phyloP scores from a whole-genome alignment of 2,797 vertebrate species.

The Betta splendens region DNA sequence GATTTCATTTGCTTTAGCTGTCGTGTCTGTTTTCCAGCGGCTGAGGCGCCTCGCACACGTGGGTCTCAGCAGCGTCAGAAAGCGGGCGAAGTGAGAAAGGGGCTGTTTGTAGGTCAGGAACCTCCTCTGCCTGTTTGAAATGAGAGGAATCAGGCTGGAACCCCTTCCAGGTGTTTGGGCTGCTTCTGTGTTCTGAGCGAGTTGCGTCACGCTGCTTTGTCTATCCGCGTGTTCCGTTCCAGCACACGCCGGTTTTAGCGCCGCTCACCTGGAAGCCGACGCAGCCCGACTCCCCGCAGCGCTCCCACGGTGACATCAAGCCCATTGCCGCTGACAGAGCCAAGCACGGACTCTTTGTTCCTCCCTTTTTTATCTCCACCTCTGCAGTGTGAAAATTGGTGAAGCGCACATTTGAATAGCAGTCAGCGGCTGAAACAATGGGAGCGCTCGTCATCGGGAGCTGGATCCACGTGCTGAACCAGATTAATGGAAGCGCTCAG shows the following conservation, averaged over 20 bases:
- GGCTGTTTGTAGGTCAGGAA: not conserved
- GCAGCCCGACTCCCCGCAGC: constrained; percentile 26
- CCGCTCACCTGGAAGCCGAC: constrained; percentile 26
- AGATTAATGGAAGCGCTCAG: too few species aligned
- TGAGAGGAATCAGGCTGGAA: not conserved
- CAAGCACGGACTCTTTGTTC: constrained; percentile 11
- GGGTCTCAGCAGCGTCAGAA: not conserved
- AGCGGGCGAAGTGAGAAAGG: not conserved
- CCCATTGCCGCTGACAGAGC: constrained; percentile 23
- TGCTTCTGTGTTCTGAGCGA: not conserved
- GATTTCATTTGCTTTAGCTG: not conserved
- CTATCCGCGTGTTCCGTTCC: constrained; percentile 18
- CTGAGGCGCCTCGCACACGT: not conserved
- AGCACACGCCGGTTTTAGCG: not conserved
- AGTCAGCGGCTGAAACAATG: constrained; percentile 15
- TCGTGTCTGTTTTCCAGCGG: not conserved
- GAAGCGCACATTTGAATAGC: constrained; percentile 19
- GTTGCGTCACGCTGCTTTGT: constrained; percentile 24
- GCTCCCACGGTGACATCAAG: constrained; percentile 29
- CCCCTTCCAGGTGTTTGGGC: not conserved
- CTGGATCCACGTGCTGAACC: not conserved
- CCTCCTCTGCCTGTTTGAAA: not conserved
- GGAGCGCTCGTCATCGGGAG: not conserved
- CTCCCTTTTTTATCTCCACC: not conserved
- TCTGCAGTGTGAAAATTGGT: not conserved